Evolutionary conservation across 2,888 invertebrate genomes (phyloP), one percentile per base, ranked within the genome.

Genomic region (Agonopterix arenella): DNA sequence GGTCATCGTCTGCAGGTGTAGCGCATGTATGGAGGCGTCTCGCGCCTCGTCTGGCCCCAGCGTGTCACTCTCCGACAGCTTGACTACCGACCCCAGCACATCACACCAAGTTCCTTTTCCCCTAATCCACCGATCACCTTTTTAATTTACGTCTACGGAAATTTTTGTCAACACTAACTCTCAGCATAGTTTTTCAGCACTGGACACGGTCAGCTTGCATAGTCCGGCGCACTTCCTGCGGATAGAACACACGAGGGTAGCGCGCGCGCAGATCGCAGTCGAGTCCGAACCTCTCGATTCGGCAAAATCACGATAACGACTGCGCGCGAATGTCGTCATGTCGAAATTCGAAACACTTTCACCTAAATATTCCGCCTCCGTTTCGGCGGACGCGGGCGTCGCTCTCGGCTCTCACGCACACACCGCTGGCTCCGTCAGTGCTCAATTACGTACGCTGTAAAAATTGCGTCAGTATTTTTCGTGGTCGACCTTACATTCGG

Each of bases 321-420:
- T 89, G 89, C 84, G 85, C 88, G 84, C 86, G 74, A 88, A 88
- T 89, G 88, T 89, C 86, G 88, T 88, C 86, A 88, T 86, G 85
- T 80, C 88, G 88, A 89, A 89, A 89, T 89, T 89, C 84, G 89
- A 89, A 89, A 89, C 86, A 89, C 89, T 89, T 89, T 89, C 89
- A 88, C 89, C 89, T 89, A 89, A 89, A 89, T 89, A 89, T 89
- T 86, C 88, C 85, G 88, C 78, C 86, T 85, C 84, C 75, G 86
- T 83, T 88, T 88, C 84, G 85, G 84, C 84, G 76, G 83, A 85
- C 86, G 85, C 88, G 88, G 88, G 84, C 86, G 86, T 85, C 86
- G 88, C 84, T 86, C 88, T 86, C 86, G 76, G 49, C 50, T 79
- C 81, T 75, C 88, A 86, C 89, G 79, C 88, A 88, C 88, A 86